Evolutionary conservation across 2,888 invertebrate genomes (phyloP).

Genomic region (Habroteleia sp.): DNA sequence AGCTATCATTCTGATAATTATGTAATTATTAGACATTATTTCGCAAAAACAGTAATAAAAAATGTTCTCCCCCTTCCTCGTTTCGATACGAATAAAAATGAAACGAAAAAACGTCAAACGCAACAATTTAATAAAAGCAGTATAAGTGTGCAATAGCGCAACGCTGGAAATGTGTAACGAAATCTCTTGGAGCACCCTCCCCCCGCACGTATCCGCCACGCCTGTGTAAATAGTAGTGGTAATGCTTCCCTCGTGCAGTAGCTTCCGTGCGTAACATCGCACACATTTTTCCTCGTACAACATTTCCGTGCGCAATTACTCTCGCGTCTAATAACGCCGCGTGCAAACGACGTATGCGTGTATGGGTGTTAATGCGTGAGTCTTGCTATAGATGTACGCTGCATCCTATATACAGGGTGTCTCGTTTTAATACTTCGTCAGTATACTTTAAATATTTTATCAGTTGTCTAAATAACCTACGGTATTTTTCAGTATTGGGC

Average conservation of each 20-base stretch:
- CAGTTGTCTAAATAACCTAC: too few species aligned
- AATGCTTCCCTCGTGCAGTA: constrained; percentile 60
- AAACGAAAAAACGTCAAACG: constrained; percentile 46
- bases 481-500: too few species aligned
- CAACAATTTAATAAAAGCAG: constrained; percentile 56
- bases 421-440: too few species aligned
- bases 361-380: constrained; percentile 49
- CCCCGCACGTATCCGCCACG: constrained; percentile 52
- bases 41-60: constrained; percentile 4
- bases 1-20: too few species aligned
- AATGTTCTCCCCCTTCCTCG: neutral
- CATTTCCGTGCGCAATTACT: constrained; percentile 64
- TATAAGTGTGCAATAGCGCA: constrained; percentile 35
- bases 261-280: constrained; percentile 64
- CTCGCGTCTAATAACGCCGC: constrained; percentile 63
- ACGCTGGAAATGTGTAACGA: constrained; percentile 51
- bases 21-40: constrained; percentile 38
- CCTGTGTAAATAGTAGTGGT: constrained; percentile 61
- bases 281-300: constrained; percentile 63
- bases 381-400: constrained; percentile 5
- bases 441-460: too few species aligned
- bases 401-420: constrained; percentile 32
- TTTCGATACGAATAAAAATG: constrained; percentile 12
- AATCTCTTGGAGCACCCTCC: constrained; percentile 50
- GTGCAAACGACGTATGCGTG: constrained; percentile 38